Evolutionary conservation across 2,888 invertebrate species (phyloP), one percentile per base, ranked within the genome.

Genomic region (Pseudococcus jackbeardsleyi): DNA sequence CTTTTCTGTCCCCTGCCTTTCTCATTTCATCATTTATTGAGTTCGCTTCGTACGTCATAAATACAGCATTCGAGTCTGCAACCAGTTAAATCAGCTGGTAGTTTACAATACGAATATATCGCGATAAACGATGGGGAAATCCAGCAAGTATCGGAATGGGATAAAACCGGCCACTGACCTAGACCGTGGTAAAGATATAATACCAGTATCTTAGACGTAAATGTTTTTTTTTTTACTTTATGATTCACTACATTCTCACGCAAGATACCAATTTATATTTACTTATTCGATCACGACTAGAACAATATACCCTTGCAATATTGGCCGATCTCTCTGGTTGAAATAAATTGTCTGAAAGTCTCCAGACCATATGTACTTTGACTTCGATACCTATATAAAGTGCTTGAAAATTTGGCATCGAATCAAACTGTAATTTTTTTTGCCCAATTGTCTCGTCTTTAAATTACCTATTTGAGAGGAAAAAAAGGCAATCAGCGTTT

Each of bases 151-250:
- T 59, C 59, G 5, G 11, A 72, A 17, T 33, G 72, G 72, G 33
- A 72, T 72, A 33, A 72, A 72, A 72, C 72, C 72, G 72, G 72
- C 72, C 72, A 72, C 72, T 72, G 72, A 72, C 72, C 72, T 72
- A 72, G 72, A 72, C 72, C 72, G 17, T 72, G 72, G 5, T 17
- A 33, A 72, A 33, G 8, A 64, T 64, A 54, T 15, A 54, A 19
- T 22, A 22, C 64, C 19, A 22, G 19, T 64, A 64, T 64, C 64
- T 64, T 22, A 19, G 64, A 22, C 22, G 19, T 64, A 19, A 64
- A 64, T 64, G 22, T 64, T 42, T 42, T 42, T 42, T 42, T 42
- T 42, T 42, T 64, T 11, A 64, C 19, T 22, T 64, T 64, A 22
- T 64, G 64, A 64, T 19, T 64, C 64, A 64, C 64, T 22, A 64